Conservation (phyloP, 2,797 vertebrate genomes). For the Selene dorsalis region DNA sequence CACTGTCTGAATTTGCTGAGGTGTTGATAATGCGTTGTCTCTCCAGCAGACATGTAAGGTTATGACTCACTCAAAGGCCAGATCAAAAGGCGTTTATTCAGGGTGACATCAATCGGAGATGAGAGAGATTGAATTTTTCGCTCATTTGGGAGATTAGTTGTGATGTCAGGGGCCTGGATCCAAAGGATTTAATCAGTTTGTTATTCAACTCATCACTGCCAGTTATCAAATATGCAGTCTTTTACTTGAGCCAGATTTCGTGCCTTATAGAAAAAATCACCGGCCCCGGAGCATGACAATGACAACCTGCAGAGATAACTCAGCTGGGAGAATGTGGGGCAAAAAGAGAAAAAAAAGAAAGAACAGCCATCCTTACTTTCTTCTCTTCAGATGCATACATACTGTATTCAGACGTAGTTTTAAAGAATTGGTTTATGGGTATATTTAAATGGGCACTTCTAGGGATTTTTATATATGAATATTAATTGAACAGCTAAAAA, state of each 20-base stretch:
- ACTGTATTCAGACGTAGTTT: neutral
- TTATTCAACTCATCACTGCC: slow-evolving; percentile 70
- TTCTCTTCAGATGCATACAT: slow-evolving; percentile 15
- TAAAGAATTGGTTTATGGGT: neutral
- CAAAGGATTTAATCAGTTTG: slow-evolving; percentile 77
- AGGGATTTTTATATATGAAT: slow-evolving; percentile 4
- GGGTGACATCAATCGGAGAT: slow-evolving; percentile 66
- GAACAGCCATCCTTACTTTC: slow-evolving; percentile 6
- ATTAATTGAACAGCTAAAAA: neutral
- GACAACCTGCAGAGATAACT: slow-evolving; percentile 45
- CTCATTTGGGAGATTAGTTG: slow-evolving; percentile 81
- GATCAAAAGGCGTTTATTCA: slow-evolving; percentile 77
- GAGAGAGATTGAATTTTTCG: slow-evolving; percentile 72
- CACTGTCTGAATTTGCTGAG: slow-evolving; percentile 69
- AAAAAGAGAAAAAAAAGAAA: neutral
- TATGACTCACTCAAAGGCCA: slow-evolving; percentile 71
- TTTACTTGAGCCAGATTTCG: slow-evolving; percentile 67
- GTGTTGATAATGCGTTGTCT: slow-evolving; percentile 65
- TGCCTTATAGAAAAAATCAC: slow-evolving; percentile 52
- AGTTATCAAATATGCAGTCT: slow-evolving; percentile 72
- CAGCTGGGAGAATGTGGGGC: neutral
- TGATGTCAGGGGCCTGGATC: slow-evolving; percentile 74
- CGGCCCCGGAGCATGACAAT: slow-evolving; percentile 57
- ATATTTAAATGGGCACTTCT: neutral
- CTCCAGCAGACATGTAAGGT: slow-evolving; percentile 70